Conservation (phyloP, 2,888 invertebrate species). For the Melinaea marsaeus region DNA sequence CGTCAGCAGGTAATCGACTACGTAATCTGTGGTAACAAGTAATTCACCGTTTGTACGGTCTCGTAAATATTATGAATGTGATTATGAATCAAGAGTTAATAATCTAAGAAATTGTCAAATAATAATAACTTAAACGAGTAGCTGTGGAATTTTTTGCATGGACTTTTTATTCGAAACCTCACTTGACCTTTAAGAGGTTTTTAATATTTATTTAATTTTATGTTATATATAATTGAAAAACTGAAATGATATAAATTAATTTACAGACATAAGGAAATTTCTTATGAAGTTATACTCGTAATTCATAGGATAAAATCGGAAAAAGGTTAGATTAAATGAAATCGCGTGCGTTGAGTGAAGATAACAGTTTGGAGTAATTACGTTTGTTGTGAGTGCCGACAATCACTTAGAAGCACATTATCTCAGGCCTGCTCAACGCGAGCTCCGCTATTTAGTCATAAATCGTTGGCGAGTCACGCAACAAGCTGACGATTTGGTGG, state of each 20-base stretch:
- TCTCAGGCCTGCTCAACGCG: slow-evolving; percentile 75
- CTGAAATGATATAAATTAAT: too few relatives aligned
- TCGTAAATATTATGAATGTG: slow-evolving; percentile 11
- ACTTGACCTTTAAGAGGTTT: neutral
- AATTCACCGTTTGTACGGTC: slow-evolving; percentile 23
- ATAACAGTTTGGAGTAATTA: slow-evolving; percentile 77
- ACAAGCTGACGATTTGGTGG: slow-evolving; percentile 67
- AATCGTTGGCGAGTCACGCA: slow-evolving; percentile 72
- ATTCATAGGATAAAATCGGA: neutral
- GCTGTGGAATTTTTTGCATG: slow-evolving; percentile 7
- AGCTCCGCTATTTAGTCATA: slow-evolving; percentile 75
- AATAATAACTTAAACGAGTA: neutral
- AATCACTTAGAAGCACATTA: slow-evolving; percentile 77
- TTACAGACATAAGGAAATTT: too few relatives aligned
- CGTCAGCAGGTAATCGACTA: slow-evolving; percentile 29
- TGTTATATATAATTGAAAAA: too few relatives aligned
- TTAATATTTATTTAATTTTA: too few relatives aligned
- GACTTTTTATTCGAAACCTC: neutral
- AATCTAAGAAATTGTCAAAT: neutral
- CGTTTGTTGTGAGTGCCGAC: slow-evolving; percentile 77
- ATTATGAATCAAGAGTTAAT: neutral
- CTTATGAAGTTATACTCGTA: neutral
- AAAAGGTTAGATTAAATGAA: slow-evolving; percentile 54
- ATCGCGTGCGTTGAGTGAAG: slow-evolving; percentile 69
- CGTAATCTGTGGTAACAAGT: slow-evolving; percentile 29